Evolutionary conservation across 1,140 invertebrate species (phyloP), one percentile per base, ranked within the genome.

Genomic region (Phenacoccus solenopsis): DNA sequence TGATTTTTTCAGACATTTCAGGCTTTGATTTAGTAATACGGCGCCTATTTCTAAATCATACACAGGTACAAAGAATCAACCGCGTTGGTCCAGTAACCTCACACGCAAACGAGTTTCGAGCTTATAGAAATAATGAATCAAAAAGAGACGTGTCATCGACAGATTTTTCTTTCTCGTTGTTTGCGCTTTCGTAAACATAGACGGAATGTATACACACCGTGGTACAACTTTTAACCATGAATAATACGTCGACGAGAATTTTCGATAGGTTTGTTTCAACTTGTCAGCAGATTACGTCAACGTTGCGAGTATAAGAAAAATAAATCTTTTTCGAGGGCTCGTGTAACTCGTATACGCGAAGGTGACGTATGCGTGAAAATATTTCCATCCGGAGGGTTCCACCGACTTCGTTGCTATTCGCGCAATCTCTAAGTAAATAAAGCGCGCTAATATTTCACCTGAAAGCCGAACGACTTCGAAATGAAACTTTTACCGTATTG

Each of bases 41-140:
- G 20, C 38, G 20, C 30, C 5, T 32, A 32, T 32, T 32, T 13
- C 5, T 32, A 32, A 7, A 32, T 13, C 13, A 32, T 32, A 32
- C 5, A 7, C 30, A 13, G n/a, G n/a, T n/a, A n/a, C n/a, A n/a
- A n/a, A n/a, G n/a, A n/a, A n/a, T n/a, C n/a, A n/a, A n/a, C n/a
- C n/a, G n/a, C 30, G 3, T n/a, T 49, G 38, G 38, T n/a, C 38
- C 12, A 49, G 38, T 49, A 49, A 49, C 38, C 38, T 49, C 13
- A 49, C 20, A 49, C 38, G 38, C 38, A n/a, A n/a, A n/a, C n/a
- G n/a, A n/a, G 38, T 49, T 49, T 49, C 38, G 38, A 49, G 38
- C n/a, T n/a, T 49, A 49, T 49, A 49, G 38, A 49, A 49, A 49
- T 49, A 49, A 49, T 49, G 38, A 49, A 49, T 49, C 38, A 49